Evolutionary conservation across 2,113 vertebrate species (phyloP).

Genomic region (Ctenomys sociabilis): DNA sequence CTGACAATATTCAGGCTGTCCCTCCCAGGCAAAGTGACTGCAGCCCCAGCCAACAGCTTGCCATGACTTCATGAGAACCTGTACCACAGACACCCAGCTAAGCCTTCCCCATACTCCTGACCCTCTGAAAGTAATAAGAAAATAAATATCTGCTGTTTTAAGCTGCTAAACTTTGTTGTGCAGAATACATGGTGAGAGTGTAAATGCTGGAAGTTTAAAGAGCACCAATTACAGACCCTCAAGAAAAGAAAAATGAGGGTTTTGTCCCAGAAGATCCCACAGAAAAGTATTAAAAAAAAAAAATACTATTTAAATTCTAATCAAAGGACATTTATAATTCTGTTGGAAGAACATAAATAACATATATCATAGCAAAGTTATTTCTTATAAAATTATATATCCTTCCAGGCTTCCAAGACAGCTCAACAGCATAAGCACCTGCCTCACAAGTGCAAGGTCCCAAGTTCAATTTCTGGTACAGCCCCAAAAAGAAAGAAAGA

Average conservation of each 20-base stretch:
- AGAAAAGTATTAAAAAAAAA: constrained; percentile 2
- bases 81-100: neutral
- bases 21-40: neutral
- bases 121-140: neutral
- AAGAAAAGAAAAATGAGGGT: constrained; percentile 45
- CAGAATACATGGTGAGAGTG: neutral
- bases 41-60: neutral
- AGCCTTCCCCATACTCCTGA: neutral
- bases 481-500: too few relatives aligned
- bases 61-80: neutral
- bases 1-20: neutral
- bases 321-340: constrained; percentile 1
- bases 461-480: too few relatives aligned
- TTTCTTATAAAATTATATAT: constrained; percentile 41
- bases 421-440: too few relatives aligned
- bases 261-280: neutral
- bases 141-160: constrained; percentile 24
- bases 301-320: neutral
- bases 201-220: neutral
- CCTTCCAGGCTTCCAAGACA: neutral
- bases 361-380: neutral
- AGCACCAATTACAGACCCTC: neutral
- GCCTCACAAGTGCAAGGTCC: too few relatives aligned
- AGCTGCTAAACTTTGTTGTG: constrained; percentile 13
- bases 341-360: neutral